Evolutionary conservation across 1,140 invertebrate species (phyloP).

Genomic region (Drosophila arizonae): DNA sequence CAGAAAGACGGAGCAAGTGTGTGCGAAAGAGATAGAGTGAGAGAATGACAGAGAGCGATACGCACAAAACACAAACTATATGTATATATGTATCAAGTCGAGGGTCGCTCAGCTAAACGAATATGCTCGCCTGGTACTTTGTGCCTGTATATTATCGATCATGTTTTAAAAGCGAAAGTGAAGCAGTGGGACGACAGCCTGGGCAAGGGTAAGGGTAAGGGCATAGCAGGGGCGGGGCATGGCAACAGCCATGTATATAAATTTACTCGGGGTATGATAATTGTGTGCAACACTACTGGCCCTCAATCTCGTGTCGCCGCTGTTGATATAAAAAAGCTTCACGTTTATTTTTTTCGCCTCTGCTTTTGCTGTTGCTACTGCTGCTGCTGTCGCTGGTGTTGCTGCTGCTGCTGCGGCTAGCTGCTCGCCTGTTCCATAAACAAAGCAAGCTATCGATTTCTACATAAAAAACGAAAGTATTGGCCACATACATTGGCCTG

Average conservation of each 20-base stretch:
- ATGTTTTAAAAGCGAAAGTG: conserved; percentile 75
- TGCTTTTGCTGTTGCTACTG: background rate
- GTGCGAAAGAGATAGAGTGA: background rate
- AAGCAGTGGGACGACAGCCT: conserved; percentile 22
- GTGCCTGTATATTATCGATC: conserved; percentile 76
- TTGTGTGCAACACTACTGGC: conserved; percentile 40
- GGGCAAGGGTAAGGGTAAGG: too few species aligned
- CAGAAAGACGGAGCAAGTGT: background rate
- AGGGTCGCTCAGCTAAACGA: conserved; percentile 17
- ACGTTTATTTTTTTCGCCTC: conserved; percentile 13
- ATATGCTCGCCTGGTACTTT: conserved; percentile 64
- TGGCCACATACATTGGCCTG: conserved; percentile 17
- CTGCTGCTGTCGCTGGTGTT: background rate
- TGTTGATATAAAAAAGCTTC: conserved; percentile 27
- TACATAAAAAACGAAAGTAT: conserved; percentile 79
- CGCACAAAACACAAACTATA: conserved; percentile 9
- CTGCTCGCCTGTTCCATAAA: conserved; percentile 66
- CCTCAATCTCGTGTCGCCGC: conserved; percentile 29
- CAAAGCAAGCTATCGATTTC: conserved; percentile 78
- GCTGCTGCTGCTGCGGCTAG: too few species aligned
- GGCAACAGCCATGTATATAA: conserved; percentile 14
- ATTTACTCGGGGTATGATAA: conserved; percentile 26
- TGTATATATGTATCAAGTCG: conserved; percentile 3
- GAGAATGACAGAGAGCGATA: conserved; percentile 15
- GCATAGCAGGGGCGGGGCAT: background rate